Conservation (phyloP, 2,888 invertebrate genomes). For the Philereme transversata region DNA sequence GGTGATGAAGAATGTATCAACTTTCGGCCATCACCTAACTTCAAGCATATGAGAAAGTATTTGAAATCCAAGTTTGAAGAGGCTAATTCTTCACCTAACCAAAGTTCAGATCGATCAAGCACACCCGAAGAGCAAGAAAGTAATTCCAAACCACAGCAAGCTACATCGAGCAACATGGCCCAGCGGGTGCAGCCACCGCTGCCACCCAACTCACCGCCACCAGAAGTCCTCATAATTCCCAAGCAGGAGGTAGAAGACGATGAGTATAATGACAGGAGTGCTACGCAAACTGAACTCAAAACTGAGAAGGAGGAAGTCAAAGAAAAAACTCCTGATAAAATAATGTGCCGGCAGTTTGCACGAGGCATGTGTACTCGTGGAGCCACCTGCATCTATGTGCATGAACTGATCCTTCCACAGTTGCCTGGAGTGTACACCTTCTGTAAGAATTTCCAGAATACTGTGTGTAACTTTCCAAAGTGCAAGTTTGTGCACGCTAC, state of each 20-base stretch:
- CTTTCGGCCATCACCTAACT: slow-evolving; percentile 63
- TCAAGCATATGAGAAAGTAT: slow-evolving; percentile 70
- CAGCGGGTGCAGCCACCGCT: slow-evolving; percentile 53
- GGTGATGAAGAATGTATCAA: slow-evolving; percentile 56
- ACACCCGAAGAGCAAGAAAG: slow-evolving; percentile 17
- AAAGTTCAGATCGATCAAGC: slow-evolving; percentile 24
- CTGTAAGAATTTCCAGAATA: slow-evolving; percentile 65
- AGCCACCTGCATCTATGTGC: slow-evolving; percentile 55
- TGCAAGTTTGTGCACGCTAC: slow-evolving; percentile 68
- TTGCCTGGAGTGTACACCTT: slow-evolving; percentile 61
- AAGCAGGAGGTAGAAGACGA: slow-evolving; percentile 55
- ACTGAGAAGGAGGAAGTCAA: slow-evolving; percentile 1
- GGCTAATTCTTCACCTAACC: slow-evolving; percentile 38
- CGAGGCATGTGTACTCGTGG: slow-evolving; percentile 62
- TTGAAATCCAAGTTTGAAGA: slow-evolving; percentile 57
- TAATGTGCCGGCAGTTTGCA: slow-evolving; percentile 63
- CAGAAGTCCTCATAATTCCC: slow-evolving; percentile 42
- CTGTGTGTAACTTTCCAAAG: slow-evolving; percentile 51
- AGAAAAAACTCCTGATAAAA: slow-evolving; percentile 26
- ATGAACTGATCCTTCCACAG: slow-evolving; percentile 58
- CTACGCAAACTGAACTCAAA: neutral
- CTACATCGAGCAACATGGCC: slow-evolving; percentile 15
- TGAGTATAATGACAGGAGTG: slow-evolving; percentile 32
- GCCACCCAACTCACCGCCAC: slow-evolving; percentile 56
- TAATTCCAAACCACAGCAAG: slow-evolving; percentile 3